A percentile compares a stretch with the other conserved stretches of the same genome.
Conservation (phyloP, 37 sponge, comb jelly and placozoan genomes). For the Chondrosia reniformis region DNA sequence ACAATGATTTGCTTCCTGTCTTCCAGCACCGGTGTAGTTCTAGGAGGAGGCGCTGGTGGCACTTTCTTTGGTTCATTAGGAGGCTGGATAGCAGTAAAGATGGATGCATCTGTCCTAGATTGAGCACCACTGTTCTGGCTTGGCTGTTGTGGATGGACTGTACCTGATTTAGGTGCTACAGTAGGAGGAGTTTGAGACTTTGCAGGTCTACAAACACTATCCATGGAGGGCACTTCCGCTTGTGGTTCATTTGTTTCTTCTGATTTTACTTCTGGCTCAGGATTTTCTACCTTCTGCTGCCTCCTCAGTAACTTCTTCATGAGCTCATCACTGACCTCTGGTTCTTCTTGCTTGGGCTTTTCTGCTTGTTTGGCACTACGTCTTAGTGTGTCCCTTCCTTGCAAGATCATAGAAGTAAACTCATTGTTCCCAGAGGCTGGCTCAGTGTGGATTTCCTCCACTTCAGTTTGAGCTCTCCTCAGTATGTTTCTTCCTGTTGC, state of each 20-base stretch:
- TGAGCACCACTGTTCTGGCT: background rate
- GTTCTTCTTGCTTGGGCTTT: slow-evolving; percentile 16
- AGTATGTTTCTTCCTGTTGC: background rate
- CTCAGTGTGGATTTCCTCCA: background rate
- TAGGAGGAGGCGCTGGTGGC: slow-evolving; percentile 10
- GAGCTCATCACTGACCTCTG: slow-evolving; percentile 44
- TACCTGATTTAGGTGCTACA: background rate
- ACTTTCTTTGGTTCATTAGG: background rate
- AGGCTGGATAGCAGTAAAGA: background rate
- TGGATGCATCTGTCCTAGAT: slow-evolving; percentile 8
- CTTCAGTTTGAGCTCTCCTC: slow-evolving; percentile 6
- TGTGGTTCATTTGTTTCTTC: background rate
- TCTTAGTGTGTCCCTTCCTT: background rate
- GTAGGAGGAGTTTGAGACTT: slow-evolving; percentile 12
- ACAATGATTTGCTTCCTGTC: background rate
- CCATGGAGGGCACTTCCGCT: background rate
- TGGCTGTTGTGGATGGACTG: background rate
- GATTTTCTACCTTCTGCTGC: slow-evolving; percentile 53
- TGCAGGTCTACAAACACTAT: background rate
- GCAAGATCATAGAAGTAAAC: slow-evolving; percentile 10
- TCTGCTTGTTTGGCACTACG: background rate
- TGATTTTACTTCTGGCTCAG: slow-evolving; percentile 15
- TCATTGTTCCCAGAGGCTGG: slow-evolving; percentile 17
- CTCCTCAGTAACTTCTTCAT: slow-evolving; percentile 49
- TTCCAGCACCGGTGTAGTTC: background rate